Conservation (phyloP, 2,113 vertebrate species). For the Emydura subglobosa region DNA sequence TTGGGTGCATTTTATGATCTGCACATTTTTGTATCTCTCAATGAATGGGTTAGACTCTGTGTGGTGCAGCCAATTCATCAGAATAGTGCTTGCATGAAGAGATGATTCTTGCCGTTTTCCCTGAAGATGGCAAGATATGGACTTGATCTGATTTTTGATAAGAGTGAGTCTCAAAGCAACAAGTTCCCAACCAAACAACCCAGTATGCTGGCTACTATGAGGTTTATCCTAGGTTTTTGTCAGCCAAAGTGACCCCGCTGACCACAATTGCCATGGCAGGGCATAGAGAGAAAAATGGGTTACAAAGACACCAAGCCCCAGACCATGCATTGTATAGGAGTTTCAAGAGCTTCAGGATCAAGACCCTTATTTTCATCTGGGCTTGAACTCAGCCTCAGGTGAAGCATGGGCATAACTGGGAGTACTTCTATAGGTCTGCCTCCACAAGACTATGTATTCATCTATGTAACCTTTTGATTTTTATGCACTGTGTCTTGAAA, state of each 20-base stretch:
- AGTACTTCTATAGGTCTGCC: background rate
- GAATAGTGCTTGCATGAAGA: background rate
- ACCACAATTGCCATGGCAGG: background rate
- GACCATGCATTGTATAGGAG: background rate
- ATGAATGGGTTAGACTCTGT: background rate
- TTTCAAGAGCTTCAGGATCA: background rate
- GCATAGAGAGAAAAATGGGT: background rate
- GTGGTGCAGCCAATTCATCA: background rate
- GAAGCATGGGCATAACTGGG: background rate
- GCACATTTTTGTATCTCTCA: background rate
- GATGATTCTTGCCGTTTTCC: background rate
- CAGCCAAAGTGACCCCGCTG: background rate
- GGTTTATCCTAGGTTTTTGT: background rate
- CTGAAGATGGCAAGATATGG: background rate
- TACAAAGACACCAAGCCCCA: background rate
- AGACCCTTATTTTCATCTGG: background rate
- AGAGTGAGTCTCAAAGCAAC: background rate
- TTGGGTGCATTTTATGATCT: background rate
- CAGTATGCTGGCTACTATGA: background rate
- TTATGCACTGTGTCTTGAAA: background rate
- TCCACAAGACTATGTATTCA: background rate
- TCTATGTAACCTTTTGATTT: background rate
- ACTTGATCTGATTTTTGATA: too few species aligned
- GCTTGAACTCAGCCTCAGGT: background rate
- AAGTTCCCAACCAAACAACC: background rate